Evolutionary conservation across 92 coral and sea anemone species (phyloP).

Genomic region (Montipora capitata): DNA sequence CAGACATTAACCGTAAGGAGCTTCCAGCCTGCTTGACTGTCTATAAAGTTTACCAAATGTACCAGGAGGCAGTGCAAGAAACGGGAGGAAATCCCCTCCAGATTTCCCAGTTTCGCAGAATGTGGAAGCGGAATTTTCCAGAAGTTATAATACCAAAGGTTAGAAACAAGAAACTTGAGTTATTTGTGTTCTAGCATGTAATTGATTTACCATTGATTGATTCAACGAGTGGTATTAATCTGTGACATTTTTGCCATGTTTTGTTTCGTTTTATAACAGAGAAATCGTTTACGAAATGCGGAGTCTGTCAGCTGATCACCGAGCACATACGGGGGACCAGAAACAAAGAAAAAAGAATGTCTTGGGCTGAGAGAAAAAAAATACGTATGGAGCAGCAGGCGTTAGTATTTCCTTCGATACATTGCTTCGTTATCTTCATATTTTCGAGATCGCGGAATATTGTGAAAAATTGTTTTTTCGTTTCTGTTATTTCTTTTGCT

Average conservation of each 20-base stretch:
- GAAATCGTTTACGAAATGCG: slow-evolving; percentile 66
- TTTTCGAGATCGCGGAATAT: not conserved
- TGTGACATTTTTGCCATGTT: not conserved
- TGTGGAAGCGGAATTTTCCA: slow-evolving; percentile 10
- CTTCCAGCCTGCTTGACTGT: slow-evolving; percentile 46
- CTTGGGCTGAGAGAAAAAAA: slow-evolving; percentile 55
- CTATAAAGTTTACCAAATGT: slow-evolving; percentile 11
- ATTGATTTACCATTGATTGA: not conserved
- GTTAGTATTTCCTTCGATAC: slow-evolving; percentile 30
- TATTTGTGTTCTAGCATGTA: not conserved
- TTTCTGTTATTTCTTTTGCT: not conserved
- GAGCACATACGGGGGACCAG: slow-evolving; percentile 23
- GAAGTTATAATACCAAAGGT: slow-evolving; percentile 50
- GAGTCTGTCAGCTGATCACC: slow-evolving; percentile 44
- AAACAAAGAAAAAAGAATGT: slow-evolving; percentile 40
- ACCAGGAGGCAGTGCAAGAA: slow-evolving; percentile 3
- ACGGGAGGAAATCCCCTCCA: slow-evolving; percentile 21
- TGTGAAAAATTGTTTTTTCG: not conserved
- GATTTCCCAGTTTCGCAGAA: slow-evolving; percentile 22
- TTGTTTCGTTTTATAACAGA: slow-evolving; percentile 17
- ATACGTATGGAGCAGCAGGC: slow-evolving; percentile 70
- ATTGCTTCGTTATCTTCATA: not conserved
- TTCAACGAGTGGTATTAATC: not conserved
- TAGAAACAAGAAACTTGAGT: not conserved
- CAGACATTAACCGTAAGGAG: slow-evolving; percentile 13